Evolutionary conservation across 2,888 invertebrate species (phyloP).

Genomic region (Aleiodes alternator): DNA sequence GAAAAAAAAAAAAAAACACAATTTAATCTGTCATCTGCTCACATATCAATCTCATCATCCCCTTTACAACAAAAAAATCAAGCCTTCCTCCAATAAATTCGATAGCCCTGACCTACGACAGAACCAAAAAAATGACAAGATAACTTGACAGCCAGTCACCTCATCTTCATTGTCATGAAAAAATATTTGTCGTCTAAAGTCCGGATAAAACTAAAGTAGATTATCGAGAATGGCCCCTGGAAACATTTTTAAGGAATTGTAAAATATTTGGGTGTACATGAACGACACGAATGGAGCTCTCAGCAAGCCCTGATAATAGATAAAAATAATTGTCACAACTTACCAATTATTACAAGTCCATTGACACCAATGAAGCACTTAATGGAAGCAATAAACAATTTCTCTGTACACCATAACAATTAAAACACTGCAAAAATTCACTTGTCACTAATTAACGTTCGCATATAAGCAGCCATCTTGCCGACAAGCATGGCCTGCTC

Average conservation of each 20-base stretch:
- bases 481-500: conserved; percentile 57
- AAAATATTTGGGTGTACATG: conserved; percentile 23
- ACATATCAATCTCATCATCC: too few species aligned
- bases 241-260: background rate
- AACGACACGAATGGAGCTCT: background rate
- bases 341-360: conserved; percentile 59
- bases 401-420: conserved; percentile 55
- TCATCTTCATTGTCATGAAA: too few species aligned
- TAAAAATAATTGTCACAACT: conserved; percentile 46
- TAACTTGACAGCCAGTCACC: too few species aligned
- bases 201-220: too few species aligned
- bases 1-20: conserved; percentile 25
- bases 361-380: conserved; percentile 47
- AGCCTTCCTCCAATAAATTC: background rate
- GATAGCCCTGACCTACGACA: background rate
- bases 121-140: too few species aligned
- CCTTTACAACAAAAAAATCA: background rate
- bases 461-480: conserved; percentile 67
- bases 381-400: conserved; percentile 50
- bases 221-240: too few species aligned
- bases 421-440: conserved; percentile 62
- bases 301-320: background rate
- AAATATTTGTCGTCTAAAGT: too few species aligned
- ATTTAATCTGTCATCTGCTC: conserved; percentile 7
- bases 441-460: conserved; percentile 68